Conservation (phyloP, 1,140 invertebrate species). For the Rhyzopertha dominica region DNA sequence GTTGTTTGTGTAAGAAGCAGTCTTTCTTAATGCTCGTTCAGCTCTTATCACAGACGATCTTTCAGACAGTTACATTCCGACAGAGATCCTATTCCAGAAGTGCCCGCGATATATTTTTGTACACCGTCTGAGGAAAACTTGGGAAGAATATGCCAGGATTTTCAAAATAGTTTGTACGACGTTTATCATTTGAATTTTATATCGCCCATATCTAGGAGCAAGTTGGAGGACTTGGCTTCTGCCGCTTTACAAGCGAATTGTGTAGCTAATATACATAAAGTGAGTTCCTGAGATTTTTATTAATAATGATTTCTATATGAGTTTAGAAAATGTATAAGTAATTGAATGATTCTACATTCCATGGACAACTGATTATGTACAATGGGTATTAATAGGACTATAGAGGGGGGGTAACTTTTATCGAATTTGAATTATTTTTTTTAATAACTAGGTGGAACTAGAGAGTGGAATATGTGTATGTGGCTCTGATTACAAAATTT, state of each 20-base stretch:
- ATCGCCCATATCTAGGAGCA: slow-evolving; percentile 88
- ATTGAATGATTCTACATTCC: background rate
- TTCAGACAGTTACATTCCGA: slow-evolving; percentile 85
- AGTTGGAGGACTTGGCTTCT: slow-evolving; percentile 92
- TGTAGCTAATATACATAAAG: slow-evolving; percentile 88
- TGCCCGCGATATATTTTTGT: slow-evolving; percentile 98
- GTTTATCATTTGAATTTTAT: slow-evolving; percentile 97
- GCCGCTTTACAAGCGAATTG: slow-evolving; percentile 84
- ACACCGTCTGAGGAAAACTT: slow-evolving; percentile 97
- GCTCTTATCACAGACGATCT: slow-evolving; percentile 18
- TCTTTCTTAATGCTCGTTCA: background rate
- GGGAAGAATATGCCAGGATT: slow-evolving; percentile 86
- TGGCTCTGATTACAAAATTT: too few species aligned
- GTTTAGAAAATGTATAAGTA: background rate
- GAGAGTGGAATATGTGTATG: too few species aligned
- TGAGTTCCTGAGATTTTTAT: slow-evolving; percentile 35
- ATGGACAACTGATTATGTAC: background rate
- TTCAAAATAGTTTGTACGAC: slow-evolving; percentile 90
- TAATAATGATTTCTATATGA: slow-evolving; percentile 4
- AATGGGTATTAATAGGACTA: slow-evolving; percentile 1
- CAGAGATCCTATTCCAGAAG: slow-evolving; percentile 94
- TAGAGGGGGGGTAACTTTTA: background rate
- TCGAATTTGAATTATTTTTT: slow-evolving; percentile 15
- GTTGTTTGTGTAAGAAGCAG: slow-evolving; percentile 80
- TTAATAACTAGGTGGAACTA: too few species aligned